phyloP scores from a whole-genome alignment of 2,888 invertebrate species.

The Heliconius charithonia region DNA sequence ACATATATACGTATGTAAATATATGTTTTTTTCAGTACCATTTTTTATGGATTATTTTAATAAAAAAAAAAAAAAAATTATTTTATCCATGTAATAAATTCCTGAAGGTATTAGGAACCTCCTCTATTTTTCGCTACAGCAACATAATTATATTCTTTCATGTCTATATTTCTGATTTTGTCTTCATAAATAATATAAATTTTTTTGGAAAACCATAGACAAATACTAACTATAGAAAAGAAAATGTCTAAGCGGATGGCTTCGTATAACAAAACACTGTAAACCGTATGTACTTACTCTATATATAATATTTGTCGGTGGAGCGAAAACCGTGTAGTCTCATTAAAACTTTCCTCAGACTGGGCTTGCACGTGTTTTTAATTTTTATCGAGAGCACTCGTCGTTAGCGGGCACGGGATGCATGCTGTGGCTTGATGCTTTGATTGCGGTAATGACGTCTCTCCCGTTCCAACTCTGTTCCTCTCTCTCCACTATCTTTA shows the following conservation, averaged over 20 bases:
- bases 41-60: too few relatives aligned
- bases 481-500: slow-evolving; percentile 73
- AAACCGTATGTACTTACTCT: slow-evolving; percentile 18
- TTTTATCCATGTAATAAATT: background rate
- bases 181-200: background rate
- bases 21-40: background rate
- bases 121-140: background rate
- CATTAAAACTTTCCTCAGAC: slow-evolving; percentile 84
- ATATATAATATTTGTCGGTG: slow-evolving; percentile 58
- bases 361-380: slow-evolving; percentile 83
- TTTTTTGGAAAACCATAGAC: background rate
- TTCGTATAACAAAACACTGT: slow-evolving; percentile 19
- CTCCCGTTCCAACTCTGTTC: slow-evolving; percentile 64
- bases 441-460: slow-evolving; percentile 84
- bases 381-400: slow-evolving; percentile 84
- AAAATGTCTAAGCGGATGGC: background rate
- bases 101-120: background rate
- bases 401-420: slow-evolving; percentile 68
- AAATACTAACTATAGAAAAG: background rate
- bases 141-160: slow-evolving; percentile 1
- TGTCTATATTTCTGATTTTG: background rate
- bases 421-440: slow-evolving; percentile 74
- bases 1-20: background rate
- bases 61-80: too few relatives aligned
- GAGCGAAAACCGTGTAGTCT: slow-evolving; percentile 74